Conservation (phyloP, 2,113 vertebrate genomes). For the Thryonomys swinderianus region DNA sequence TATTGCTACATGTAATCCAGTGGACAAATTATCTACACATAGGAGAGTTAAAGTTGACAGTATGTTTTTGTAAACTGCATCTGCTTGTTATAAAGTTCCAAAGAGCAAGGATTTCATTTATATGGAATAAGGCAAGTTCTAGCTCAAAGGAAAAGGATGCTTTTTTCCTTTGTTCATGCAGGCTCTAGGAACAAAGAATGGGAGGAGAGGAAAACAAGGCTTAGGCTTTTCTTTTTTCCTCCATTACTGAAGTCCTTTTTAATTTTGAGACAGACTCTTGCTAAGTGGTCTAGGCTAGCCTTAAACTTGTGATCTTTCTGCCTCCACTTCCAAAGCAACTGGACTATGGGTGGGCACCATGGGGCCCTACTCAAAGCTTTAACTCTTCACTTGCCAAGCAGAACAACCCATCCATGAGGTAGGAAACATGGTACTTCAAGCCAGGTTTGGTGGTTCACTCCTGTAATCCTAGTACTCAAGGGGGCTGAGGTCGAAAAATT, state of each 20-base stretch:
- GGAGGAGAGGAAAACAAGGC: background rate
- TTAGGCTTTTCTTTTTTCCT: background rate
- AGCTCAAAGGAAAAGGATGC: background rate
- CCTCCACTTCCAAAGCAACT: background rate
- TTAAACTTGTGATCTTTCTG: background rate
- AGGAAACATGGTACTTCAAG: background rate
- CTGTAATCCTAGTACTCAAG: too few species aligned
- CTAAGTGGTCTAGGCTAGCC: background rate
- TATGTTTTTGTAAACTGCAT: conserved; percentile 3
- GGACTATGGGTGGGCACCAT: background rate
- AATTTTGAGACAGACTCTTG: background rate
- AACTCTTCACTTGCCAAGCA: background rate
- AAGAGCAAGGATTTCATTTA: conserved; percentile 21
- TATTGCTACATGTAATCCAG: background rate
- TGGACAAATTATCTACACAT: background rate
- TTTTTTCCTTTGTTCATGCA: background rate
- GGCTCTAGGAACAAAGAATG: background rate
- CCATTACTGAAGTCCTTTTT: background rate
- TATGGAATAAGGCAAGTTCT: conserved; percentile 29
- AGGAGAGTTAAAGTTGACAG: background rate
- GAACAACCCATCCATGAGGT: background rate
- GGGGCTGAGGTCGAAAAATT: too few species aligned
- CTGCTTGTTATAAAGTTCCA: conserved; percentile 34
- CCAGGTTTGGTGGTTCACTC: too few species aligned
- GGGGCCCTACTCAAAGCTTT: background rate